phyloP scores from a whole-genome alignment of 2,797 vertebrate genomes.

The Hippocampus kuda region DNA sequence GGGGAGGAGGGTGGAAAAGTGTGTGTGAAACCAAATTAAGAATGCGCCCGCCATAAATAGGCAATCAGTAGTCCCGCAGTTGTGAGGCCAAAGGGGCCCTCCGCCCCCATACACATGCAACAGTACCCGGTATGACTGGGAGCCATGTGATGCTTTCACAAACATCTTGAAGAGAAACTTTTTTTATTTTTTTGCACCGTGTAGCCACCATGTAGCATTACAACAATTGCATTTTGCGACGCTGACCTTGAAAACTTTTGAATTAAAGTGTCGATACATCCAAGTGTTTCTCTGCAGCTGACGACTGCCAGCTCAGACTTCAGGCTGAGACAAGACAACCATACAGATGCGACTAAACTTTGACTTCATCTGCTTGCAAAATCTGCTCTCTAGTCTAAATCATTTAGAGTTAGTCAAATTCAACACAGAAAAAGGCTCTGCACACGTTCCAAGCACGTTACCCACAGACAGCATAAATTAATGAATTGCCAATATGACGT shows the following conservation, averaged over 20 bases:
- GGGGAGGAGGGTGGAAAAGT: conserved; percentile 35
- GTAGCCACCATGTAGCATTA: conserved; percentile 12
- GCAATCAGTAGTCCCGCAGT: conserved; percentile 57
- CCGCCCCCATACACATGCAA: conserved; percentile 46
- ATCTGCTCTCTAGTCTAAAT: too few species aligned
- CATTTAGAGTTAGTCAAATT: too few species aligned
- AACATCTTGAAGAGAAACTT: conserved; percentile 47
- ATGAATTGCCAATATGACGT: too few species aligned
- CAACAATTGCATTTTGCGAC: conserved; percentile 22
- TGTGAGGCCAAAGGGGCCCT: conserved; percentile 49
- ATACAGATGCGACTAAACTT: background rate
- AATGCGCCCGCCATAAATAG: conserved; percentile 68
- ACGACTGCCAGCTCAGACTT: background rate
- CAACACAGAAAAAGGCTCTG: too few species aligned
- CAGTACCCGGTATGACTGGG: conserved; percentile 53
- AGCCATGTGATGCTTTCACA: conserved; percentile 54
- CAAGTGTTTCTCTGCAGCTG: background rate
- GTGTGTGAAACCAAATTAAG: conserved; percentile 63
- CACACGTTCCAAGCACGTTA: too few species aligned
- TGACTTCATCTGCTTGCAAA: background rate
- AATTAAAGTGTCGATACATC: conserved; percentile 7
- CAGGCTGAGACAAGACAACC: background rate
- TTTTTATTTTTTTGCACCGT: conserved; percentile 23
- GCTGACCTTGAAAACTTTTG: conserved; percentile 60
- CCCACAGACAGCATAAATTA: too few species aligned